phyloP scores from a whole-genome alignment of 2,113 vertebrate genomes.

The Hiodon tergisus region DNA sequence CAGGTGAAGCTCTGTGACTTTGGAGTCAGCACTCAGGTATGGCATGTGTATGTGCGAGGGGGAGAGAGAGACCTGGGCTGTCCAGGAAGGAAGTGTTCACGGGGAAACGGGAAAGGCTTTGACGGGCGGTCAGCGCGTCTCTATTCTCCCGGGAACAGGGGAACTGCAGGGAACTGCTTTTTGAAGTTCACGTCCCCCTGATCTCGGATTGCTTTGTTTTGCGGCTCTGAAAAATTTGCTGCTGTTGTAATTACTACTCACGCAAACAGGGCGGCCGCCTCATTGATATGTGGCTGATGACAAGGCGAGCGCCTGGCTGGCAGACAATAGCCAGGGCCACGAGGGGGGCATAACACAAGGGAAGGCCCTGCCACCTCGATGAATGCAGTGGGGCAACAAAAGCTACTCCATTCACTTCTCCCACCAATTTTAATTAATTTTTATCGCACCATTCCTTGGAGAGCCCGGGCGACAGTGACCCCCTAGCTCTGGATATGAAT shows the following conservation, averaged over 20 bases:
- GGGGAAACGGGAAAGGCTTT: no score
- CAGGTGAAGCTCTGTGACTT: constrained; percentile 99
- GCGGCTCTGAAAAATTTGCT: constrained; percentile 81
- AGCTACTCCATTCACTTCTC: constrained; percentile 78
- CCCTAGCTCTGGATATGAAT: constrained; percentile 56
- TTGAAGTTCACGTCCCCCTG: constrained; percentile 57
- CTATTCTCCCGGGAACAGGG: background rate
- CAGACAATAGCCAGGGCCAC: constrained; percentile 90
- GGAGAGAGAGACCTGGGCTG: no score
- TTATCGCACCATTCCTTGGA: constrained; percentile 79
- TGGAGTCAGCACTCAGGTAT: constrained; percentile 97
- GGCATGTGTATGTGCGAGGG: constrained; percentile 6
- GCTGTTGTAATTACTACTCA: constrained; percentile 98
- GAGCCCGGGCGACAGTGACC: constrained; percentile 62
- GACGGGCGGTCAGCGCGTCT: constrained; percentile 8
- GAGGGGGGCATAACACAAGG: constrained; percentile 68
- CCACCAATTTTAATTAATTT: constrained; percentile 99
- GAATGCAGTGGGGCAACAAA: constrained; percentile 86
- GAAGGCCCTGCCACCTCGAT: constrained; percentile 70
- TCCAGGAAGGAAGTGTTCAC: no score
- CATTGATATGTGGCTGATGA: constrained; percentile 89
- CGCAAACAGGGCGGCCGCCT: constrained; percentile 78
- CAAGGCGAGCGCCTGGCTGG: constrained; percentile 69
- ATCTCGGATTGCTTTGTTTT: constrained; percentile 80
- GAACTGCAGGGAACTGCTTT: constrained; percentile 19